Base-by-base conservation (phyloP, 2,888 invertebrate species). In the Alcis repandata region DNA sequence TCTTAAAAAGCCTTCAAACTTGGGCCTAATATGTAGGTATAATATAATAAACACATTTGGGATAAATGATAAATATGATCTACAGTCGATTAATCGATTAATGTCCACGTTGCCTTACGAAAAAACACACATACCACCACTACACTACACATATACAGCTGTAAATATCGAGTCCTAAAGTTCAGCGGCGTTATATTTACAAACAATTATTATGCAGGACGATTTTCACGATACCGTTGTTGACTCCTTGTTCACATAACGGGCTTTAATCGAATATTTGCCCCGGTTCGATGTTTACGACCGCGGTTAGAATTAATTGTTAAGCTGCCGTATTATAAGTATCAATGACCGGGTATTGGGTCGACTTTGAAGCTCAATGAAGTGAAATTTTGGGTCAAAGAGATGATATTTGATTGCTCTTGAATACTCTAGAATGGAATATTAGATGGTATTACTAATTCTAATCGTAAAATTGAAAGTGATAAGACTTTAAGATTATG, bases 161-260 rank as follows among this genome's bases (percentile, higher is more conserved):
- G 83, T 74, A 65, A 52, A 76, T 60, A 46, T 17, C 69, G 73
- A 74, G 72, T 68, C 72, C 73, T 71, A 68, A 59, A 70, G 70
- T 74, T 69, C 72, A 63, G 46, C 59, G 41, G 68, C 71, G 71
- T 74, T 82, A 82, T 82, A 84, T 87, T 85, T 81, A 76, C 79
- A 75, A 73, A 68, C 51, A 78, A 86, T 90, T 88, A 82, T 84
- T 86, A 91, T 91, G 86, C 91, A 87, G 85, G 83, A 82, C 90
- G 80, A 80, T 77, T 78, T 80, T 79, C 76, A 73, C 73, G 63
- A 76, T 80, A 83, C 88, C 88, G 86, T 86, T 87, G 80, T 67
- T 57, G 68, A 59, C 66, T 84, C 86, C 87, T 86, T 85, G 80
- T 82, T 71, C 72, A 80, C 71, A 83, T 85, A 86, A 85, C 86